These are phyloP conservation scores for Stigmatopora nigra DNA, from an alignment of 2,113 vertebrate species.

Conservation along the genomic window DNA sequence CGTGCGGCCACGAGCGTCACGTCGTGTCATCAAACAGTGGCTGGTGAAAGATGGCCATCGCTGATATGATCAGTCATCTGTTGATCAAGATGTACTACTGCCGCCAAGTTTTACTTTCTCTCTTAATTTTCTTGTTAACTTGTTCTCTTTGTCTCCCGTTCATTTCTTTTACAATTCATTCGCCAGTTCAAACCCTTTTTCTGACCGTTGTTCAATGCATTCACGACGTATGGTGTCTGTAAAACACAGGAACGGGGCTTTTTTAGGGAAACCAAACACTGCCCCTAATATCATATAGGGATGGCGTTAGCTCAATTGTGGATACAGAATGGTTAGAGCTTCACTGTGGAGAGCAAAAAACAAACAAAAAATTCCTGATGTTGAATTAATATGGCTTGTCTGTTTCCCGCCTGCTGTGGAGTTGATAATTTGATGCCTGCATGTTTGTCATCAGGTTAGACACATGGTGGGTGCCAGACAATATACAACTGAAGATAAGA, in stretches of 20 bases:
- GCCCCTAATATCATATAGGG: not conserved
- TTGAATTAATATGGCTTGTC: not conserved
- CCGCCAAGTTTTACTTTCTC: constrained; percentile 45
- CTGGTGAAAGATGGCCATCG: constrained; percentile 86
- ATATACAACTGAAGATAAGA: not conserved
- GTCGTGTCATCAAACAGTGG: constrained; percentile 94
- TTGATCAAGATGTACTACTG: constrained; percentile 92
- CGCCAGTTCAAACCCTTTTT: not conserved
- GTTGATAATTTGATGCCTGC: not conserved
- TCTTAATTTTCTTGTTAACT: constrained; percentile 50
- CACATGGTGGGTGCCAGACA: not conserved
- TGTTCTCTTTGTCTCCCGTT: constrained; percentile 22
- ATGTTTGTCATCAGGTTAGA: not conserved
- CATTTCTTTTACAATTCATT: not conserved
- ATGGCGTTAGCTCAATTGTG: not conserved
- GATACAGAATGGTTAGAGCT: not conserved
- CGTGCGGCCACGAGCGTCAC: constrained; percentile 64
- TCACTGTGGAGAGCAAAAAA: not conserved
- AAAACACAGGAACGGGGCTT: not conserved
- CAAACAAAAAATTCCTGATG: no score
- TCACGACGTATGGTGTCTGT: not conserved
- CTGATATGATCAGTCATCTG: constrained; percentile 95
- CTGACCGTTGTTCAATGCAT: not conserved
- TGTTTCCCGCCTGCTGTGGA: not conserved
- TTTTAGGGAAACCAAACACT: not conserved